Evolutionary conservation across 1,140 invertebrate species (phyloP).

Genomic region (Ceratitis capitata): DNA sequence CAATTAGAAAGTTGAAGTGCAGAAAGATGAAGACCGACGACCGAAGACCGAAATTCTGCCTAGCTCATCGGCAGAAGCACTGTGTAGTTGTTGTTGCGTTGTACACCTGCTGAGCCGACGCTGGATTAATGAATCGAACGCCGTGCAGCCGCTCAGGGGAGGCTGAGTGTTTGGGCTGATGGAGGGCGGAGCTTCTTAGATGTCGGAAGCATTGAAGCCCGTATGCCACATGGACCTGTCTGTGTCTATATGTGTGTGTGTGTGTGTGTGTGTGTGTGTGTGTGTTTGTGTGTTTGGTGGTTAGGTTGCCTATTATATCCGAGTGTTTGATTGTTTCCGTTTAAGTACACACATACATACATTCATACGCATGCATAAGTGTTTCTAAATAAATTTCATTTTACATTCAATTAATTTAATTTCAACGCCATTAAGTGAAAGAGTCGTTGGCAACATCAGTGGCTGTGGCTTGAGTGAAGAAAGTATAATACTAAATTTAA

Average conservation of each 20-base stretch:
- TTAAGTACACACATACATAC: no score
- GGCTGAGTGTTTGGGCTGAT: not conserved
- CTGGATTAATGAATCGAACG: not conserved
- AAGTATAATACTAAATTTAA: not conserved
- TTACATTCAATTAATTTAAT: conserved; percentile 65
- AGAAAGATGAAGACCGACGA: not conserved
- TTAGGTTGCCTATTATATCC: not conserved
- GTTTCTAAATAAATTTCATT: conserved; percentile 60
- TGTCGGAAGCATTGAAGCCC: not conserved
- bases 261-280: no score
- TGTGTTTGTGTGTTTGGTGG: no score
- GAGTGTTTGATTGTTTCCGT: not conserved
- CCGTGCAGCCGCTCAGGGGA: not conserved
- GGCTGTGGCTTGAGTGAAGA: not conserved
- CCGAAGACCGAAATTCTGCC: no score
- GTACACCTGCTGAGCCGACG: not conserved
- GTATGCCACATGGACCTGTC: no score
- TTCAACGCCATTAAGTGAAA: conserved; percentile 57
- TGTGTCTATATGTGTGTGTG: no score
- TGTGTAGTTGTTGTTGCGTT: not conserved
- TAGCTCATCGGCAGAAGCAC: not conserved
- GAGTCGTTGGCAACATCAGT: not conserved
- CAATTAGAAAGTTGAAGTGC: conserved; percentile 28
- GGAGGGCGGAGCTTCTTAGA: not conserved
- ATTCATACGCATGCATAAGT: not conserved